Evolutionary conservation across 2,797 vertebrate species (phyloP).

Genomic region (Leptatherina wallacei): DNA sequence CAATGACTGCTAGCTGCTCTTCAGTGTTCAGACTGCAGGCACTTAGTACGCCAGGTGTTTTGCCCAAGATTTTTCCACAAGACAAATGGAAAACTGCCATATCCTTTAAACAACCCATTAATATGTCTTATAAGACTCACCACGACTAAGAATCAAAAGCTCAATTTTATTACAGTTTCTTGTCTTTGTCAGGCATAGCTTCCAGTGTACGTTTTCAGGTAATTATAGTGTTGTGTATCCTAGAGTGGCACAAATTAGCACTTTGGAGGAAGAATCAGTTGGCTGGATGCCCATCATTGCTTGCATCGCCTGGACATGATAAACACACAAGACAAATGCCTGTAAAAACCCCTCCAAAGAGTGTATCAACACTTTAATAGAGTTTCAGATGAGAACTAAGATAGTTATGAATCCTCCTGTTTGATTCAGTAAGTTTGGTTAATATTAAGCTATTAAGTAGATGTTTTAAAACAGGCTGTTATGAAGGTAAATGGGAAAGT

Average conservation of each 20-base stretch:
- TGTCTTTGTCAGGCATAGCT: slow-evolving; percentile 84
- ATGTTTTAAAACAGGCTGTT: slow-evolving; percentile 14
- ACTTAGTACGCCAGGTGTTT: slow-evolving; percentile 83
- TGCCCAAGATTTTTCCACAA: slow-evolving; percentile 75
- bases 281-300: slow-evolving; percentile 78
- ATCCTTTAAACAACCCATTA: slow-evolving; percentile 78
- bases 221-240: slow-evolving; percentile 84
- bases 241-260: slow-evolving; percentile 84
- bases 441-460: slow-evolving; percentile 4
- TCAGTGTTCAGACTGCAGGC: slow-evolving; percentile 73
- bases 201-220: slow-evolving; percentile 86
- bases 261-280: slow-evolving; percentile 83
- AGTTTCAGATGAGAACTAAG: slow-evolving; percentile 27
- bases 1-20: slow-evolving; percentile 65
- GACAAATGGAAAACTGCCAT: slow-evolving; percentile 84
- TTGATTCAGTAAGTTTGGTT: slow-evolving; percentile 12
- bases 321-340: slow-evolving; percentile 64
- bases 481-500: background rate
- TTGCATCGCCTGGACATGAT: slow-evolving; percentile 77
- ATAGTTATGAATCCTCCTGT: background rate
- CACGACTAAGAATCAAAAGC: slow-evolving; percentile 75
- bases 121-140: slow-evolving; percentile 75
- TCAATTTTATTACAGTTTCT: slow-evolving; percentile 82
- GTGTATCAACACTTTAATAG: slow-evolving; percentile 62
- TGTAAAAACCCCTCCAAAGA: slow-evolving; percentile 65